Evolutionary conservation across 2,888 invertebrate species (phyloP), one percentile per base, ranked within the genome.

Genomic region (Andrena dorsata): DNA sequence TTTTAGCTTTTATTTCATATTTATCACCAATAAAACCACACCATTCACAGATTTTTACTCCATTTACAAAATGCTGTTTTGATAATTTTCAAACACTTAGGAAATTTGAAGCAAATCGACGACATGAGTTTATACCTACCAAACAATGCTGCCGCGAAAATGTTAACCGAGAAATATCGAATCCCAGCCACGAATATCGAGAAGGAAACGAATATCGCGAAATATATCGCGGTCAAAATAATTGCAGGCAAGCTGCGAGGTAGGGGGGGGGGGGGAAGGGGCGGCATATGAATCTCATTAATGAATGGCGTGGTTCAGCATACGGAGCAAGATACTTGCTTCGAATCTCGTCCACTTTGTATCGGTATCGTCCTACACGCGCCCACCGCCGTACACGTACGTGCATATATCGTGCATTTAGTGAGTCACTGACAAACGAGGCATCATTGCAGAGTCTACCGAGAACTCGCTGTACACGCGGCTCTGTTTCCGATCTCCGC

Each of bases 361-460:
- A 66, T 80, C 80, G 76, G 71, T 80, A 76, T 71, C 76, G 58
- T 69, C 56, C 66, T 72, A 74, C 73, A 76, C 69, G 66, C 60
- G 73, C 41, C 30, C 49, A 32, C 63, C 53, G 49, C 47, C 51
- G 20, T 58, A 64, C 64, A 60, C 41, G 60, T 60, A 61, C 41
- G 53, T 66, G 76, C 56, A 20, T 75, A 64, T 70, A 70, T 69
- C 65, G 77, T 58, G 70, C 77, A 61, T 73, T 85, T 81, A 86
- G 86, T 87, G 88, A 87, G 75, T 87, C 88, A 87, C 83, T 83
- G 86, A 83, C 79, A 75, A 74, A 75, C 82, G 82, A 78, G 75
- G 82, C 85, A 87, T 87, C 80, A 75, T 81, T 65, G 82, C 71
- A 49, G 80, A 64, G 77, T 73, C 80, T 60, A 61, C 75, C 66